Evolutionary conservation across 1,140 invertebrate genomes (phyloP).

Genomic region (Pseudachorutes palmiensis): DNA sequence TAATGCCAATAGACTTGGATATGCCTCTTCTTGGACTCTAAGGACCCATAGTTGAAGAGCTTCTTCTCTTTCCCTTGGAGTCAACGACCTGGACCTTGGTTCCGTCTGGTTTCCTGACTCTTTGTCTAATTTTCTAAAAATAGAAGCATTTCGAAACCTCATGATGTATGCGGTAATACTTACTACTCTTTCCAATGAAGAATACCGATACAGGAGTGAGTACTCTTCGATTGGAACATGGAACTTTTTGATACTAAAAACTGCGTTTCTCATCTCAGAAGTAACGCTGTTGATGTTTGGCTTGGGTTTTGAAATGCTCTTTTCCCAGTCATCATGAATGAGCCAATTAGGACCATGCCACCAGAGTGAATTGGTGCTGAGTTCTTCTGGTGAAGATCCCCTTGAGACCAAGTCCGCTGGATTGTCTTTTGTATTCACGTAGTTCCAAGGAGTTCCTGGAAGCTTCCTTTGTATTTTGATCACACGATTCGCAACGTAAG

Average conservation of each 20-base stretch:
- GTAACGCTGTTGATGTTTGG: neutral
- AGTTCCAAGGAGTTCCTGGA: constrained; percentile 37
- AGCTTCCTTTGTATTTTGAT: constrained; percentile 40
- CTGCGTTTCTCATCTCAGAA: neutral
- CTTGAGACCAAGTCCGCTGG: constrained; percentile 45
- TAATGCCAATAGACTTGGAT: neutral
- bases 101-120: no score
- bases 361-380: constrained; percentile 41
- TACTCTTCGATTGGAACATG: no score
- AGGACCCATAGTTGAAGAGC: no score
- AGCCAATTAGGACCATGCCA: constrained; percentile 41
- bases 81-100: no score
- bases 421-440: constrained; percentile 40
- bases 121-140: no score
- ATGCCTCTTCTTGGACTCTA: no score
- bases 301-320: neutral
- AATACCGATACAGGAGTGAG: no score
- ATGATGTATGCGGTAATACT: no score
- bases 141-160: no score
- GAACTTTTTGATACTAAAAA: neutral
- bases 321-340: neutral
- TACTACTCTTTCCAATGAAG: no score
- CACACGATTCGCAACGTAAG: constrained; percentile 44
- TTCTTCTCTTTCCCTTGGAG: no score
- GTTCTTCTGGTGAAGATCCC: constrained; percentile 38